Percentiles rank a stretch among this genome's conserved stretches.
phyloP scores from a whole-genome alignment of 2,113 vertebrate genomes.

The Pterophyllum scalare region DNA sequence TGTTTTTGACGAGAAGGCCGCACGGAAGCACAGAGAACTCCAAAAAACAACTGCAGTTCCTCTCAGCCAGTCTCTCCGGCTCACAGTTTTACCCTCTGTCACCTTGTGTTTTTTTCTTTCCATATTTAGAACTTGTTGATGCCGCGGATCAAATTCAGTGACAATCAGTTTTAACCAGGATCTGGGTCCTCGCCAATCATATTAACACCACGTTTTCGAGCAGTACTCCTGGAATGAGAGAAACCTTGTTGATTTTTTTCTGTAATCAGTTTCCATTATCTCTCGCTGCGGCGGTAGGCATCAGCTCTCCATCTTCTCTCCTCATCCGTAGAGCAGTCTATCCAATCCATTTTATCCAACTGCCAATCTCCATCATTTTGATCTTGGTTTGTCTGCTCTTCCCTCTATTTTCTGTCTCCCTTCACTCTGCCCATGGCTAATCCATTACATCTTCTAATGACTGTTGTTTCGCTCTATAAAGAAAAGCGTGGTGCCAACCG shows the following conservation, averaged over 20 bases:
- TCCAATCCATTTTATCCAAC: conserved; percentile 84
- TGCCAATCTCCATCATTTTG: conserved; percentile 83
- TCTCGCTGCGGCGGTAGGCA: conserved; percentile 42
- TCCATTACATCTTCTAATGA: conserved; percentile 83
- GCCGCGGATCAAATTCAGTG: conserved; percentile 42
- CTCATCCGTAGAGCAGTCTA: conserved; percentile 78
- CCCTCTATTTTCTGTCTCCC: conserved; percentile 74
- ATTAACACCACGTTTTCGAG: conserved; percentile 56
- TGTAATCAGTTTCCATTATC: conserved; percentile 78
- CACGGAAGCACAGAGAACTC: conserved; percentile 36
- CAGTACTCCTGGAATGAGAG: conserved; percentile 65
- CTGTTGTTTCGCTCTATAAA: conserved; percentile 70
- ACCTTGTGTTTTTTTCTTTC: conserved; percentile 20
- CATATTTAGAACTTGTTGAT: conserved; percentile 53
- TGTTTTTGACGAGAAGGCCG: conserved; percentile 38
- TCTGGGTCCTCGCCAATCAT: conserved; percentile 53
- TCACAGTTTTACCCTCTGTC: conserved; percentile 21
- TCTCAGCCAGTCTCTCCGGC: conserved; percentile 17
- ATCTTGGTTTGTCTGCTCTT: conserved; percentile 76
- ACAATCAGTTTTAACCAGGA: conserved; percentile 53
- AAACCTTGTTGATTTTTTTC: conserved; percentile 75
- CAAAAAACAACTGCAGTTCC: conserved; percentile 28
- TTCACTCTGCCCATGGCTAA: conserved; percentile 78
- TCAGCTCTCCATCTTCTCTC: conserved; percentile 68
- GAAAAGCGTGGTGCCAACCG: conserved; percentile 60